phyloP scores from a whole-genome alignment of 2,888 invertebrate species.

The Halictus quadricinctus region DNA sequence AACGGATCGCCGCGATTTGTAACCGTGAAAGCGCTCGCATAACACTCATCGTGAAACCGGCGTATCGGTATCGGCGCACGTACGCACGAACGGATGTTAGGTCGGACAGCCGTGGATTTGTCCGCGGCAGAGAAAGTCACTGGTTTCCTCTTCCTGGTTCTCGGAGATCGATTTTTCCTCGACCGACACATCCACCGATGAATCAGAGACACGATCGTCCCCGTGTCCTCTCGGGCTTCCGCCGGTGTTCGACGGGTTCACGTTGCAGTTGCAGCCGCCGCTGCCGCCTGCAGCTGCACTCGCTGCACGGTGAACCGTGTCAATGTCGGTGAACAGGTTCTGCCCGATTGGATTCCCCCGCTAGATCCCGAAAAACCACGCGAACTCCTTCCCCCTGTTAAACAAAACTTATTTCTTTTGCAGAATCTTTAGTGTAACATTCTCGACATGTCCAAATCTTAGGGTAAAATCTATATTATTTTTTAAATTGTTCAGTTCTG shows the following conservation, averaged over 20 bases:
- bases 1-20: conserved; percentile 46
- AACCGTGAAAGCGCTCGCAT: conserved; percentile 70
- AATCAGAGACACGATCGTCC: neutral
- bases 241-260: neutral
- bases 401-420: neutral
- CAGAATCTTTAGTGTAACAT: neutral
- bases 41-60: conserved; percentile 56
- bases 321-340: neutral
- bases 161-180: conserved; percentile 39
- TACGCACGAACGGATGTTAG: conserved; percentile 69
- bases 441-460: neutral
- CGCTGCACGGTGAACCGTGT: neutral
- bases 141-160: conserved; percentile 71
- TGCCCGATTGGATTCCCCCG: neutral
- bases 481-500: neutral
- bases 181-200: neutral
- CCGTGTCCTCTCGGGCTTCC: neutral
- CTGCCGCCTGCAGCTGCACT: neutral
- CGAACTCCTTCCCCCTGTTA: no score
- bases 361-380: neutral
- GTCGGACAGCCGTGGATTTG: conserved; percentile 62
- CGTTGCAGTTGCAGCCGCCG: neutral
- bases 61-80: conserved; percentile 49
- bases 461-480: neutral
- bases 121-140: conserved; percentile 72